Base-by-base conservation (phyloP, 2,888 invertebrate genomes). In the Barypeithes pellucidus region DNA sequence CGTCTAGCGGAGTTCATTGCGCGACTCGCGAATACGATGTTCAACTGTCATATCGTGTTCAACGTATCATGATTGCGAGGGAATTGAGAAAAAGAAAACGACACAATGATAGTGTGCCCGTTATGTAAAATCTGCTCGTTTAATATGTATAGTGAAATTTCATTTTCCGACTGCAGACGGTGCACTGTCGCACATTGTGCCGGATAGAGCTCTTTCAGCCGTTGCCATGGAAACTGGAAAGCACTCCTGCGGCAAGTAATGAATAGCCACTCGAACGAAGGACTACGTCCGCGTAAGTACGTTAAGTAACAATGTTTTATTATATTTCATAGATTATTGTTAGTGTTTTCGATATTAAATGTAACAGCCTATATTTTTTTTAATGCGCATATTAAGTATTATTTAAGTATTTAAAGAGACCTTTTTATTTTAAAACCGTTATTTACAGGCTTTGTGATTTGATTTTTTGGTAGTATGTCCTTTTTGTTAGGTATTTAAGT, bases 1-100 rank as follows among this genome's bases (percentile, higher is more conserved):
- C 41, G 24, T 57, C 54, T 36, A 54, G 52, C 39, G 14, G 67
- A 57, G 67, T 67, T 67, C 67, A 67, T 24, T 50, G 67, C 43
- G 67, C 67, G 52, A 12, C 29, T 52, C 29, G 24, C 29, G 52
- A n/a, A 24, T 29, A 14, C n/a, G 8, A 29, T 52, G 14, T 29
- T 52, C 29, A 29, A 29, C 29, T 29, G 29, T 29, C 39, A n/a
- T 33, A 33, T 39, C 12, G 39, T 39, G n/a, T 39, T 39, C 2
- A 29, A 11, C 3, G 18, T 22, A 22, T 50, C 22, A 50, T 20
- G 16, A 22, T 50, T 22, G 12, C 22, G 2, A 24, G 12, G 12
- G n/a, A n/a, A 50, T 4, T 20, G 12, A 29, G 29, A 52, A 29
- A 24, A n/a, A 24, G 22, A 2, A 24, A 24, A n/a, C 24, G n/a